Conservation (phyloP, 2,113 vertebrate species). For the Pseudorhombus dupliciocellatus region DNA sequence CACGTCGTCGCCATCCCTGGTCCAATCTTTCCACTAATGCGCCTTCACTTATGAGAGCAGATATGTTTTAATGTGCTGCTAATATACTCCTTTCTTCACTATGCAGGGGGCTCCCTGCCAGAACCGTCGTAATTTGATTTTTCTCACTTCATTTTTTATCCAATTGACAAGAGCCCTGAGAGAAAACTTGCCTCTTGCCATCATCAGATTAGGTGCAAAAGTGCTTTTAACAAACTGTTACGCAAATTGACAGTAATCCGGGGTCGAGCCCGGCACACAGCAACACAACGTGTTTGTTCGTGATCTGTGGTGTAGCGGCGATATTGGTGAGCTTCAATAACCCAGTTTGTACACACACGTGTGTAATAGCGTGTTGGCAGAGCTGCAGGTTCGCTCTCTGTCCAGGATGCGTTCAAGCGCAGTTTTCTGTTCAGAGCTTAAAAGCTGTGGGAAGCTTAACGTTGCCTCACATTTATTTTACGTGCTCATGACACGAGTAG, state of each 20-base stretch:
- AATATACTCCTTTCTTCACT: constrained; percentile 32
- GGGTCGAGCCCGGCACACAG: neutral
- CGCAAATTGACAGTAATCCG: constrained; percentile 30
- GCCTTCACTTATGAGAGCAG: constrained; percentile 20
- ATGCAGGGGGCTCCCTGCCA: constrained; percentile 13
- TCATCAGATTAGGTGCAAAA: constrained; percentile 45
- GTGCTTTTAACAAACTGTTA: constrained; percentile 32
- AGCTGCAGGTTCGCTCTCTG: neutral
- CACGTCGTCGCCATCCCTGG: constrained; percentile 13
- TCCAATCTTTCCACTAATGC: constrained; percentile 15
- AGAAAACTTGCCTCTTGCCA: constrained; percentile 34
- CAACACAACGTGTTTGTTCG: neutral
- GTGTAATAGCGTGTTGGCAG: neutral
- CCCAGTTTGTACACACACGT: neutral
- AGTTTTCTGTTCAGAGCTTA: too few relatives aligned
- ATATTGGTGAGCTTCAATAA: neutral
- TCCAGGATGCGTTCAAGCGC: neutral
- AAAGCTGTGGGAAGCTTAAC: too few relatives aligned
- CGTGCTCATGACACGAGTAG: too few relatives aligned
- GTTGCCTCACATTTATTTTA: too few relatives aligned
- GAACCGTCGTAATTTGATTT: constrained; percentile 57
- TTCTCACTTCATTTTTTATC: constrained; percentile 40
- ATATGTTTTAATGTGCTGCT: constrained; percentile 45
- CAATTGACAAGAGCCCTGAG: constrained; percentile 43
- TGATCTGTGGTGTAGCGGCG: neutral